A percentile compares a stretch with the other conserved stretches of the same genome.
Conservation (phyloP, 2,113 vertebrate genomes). For the Theropithecus gelada region DNA sequence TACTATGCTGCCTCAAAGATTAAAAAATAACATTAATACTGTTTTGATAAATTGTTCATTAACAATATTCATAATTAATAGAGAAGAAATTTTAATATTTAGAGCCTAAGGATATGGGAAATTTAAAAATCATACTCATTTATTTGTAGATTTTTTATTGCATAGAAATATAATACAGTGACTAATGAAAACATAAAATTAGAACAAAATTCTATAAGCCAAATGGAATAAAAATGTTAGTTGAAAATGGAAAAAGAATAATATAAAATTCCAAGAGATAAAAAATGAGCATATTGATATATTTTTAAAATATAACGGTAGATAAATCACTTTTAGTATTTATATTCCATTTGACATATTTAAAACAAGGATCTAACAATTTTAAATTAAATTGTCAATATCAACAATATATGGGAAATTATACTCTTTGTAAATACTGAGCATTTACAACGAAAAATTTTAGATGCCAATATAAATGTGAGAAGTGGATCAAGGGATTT, state of each 20-base stretch:
- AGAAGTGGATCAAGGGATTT: neutral
- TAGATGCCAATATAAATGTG: neutral
- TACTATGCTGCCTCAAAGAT: neutral
- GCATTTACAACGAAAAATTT: neutral
- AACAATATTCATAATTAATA: neutral
- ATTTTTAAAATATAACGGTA: neutral
- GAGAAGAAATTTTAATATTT: neutral
- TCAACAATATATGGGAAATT: neutral
- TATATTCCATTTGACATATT: neutral
- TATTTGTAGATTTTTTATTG: conserved; percentile 28
- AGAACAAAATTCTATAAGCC: neutral
- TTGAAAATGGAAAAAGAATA: neutral
- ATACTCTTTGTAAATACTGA: neutral
- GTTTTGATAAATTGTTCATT: neutral
- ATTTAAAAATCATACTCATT: neutral
- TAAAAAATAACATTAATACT: neutral
- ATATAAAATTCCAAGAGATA: neutral
- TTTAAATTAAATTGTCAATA: neutral
- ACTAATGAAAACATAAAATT: conserved; percentile 5
- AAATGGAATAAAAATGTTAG: neutral
- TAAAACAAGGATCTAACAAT: neutral
- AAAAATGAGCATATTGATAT: neutral
- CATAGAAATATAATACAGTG: neutral
- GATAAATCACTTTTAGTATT: neutral
- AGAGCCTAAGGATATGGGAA: neutral